A percentile compares a stretch with the other conserved stretches of the same genome.
Conservation (phyloP, 2,888 invertebrate species). For the Craniophora ligustri region DNA sequence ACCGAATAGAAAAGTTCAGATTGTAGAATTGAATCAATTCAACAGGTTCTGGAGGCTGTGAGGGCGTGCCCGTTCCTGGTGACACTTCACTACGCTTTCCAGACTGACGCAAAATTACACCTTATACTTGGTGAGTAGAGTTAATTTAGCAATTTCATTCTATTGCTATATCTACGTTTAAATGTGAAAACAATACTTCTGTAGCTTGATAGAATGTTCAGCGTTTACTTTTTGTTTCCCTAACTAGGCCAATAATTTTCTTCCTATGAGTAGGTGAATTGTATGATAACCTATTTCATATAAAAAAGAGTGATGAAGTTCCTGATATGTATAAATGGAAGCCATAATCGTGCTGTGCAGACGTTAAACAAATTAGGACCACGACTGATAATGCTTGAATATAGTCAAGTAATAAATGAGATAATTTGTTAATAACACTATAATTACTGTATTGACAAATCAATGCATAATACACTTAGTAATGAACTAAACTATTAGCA, state of each 20-base stretch:
- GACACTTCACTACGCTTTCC: constrained; percentile 99
- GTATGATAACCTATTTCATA: no score
- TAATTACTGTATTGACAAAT: background rate
- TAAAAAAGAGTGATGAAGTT: no score
- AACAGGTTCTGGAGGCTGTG: constrained; percentile 96
- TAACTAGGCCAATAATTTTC: no score
- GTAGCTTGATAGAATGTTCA: background rate
- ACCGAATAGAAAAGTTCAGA: constrained; percentile 22
- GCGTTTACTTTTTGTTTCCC: background rate
- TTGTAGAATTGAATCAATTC: constrained; percentile 48
- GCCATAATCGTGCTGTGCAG: no score
- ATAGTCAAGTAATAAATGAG: no score
- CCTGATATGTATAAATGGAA: no score
- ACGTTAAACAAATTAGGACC: no score
- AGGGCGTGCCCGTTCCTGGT: constrained; percentile 98
- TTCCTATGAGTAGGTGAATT: no score
- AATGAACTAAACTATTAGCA: background rate
- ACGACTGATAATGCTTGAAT: no score
- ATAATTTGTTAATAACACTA: background rate
- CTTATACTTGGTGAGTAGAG: constrained; percentile 96
- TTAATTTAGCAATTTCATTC: constrained; percentile 19
- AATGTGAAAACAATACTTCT: constrained; percentile 3
- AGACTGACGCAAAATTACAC: constrained; percentile 98
- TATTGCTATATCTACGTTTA: background rate
- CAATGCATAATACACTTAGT: background rate